Percentiles rank a stretch among this genome's conserved stretches.
phyloP scores from a whole-genome alignment of 1,140 invertebrate species.

The Cydia strobilella region DNA sequence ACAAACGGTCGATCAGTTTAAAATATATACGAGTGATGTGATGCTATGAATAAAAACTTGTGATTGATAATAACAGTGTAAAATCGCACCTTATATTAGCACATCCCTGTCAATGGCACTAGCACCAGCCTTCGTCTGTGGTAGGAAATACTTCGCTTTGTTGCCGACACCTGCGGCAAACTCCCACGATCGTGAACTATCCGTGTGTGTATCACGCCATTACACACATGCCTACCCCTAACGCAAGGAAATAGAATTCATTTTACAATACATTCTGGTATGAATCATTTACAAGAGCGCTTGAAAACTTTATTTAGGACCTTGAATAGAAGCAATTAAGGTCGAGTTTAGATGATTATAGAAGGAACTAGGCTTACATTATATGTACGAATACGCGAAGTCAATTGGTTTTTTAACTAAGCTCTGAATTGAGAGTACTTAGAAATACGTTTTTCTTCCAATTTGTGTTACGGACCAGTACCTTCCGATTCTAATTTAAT shows the following conservation, averaged over 20 bases:
- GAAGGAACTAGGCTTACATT: not conserved
- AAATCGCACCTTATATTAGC: slow-evolving; percentile 18
- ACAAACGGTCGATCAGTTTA: not conserved
- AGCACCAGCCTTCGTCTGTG: slow-evolving; percentile 4
- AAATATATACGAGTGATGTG: not conserved
- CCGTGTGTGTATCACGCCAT: not conserved
- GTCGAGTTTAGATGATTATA: not conserved
- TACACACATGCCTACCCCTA: not conserved
- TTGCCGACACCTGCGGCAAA: slow-evolving; percentile 66
- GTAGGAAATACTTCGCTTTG: slow-evolving; percentile 61
- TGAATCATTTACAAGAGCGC: not conserved
- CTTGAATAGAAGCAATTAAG: not conserved
- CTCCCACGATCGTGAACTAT: slow-evolving; percentile 66
- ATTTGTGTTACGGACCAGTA: not conserved
- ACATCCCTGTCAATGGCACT: slow-evolving; percentile 6
- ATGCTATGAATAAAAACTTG: not conserved
- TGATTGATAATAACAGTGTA: not conserved
- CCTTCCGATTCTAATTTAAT: no score
- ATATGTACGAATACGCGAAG: not conserved
- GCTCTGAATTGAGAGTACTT: not conserved
- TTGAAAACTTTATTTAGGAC: not conserved
- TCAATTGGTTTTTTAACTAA: slow-evolving; percentile 6
- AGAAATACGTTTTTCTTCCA: not conserved
- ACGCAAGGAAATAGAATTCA: not conserved
- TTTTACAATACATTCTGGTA: not conserved